phyloP scores from a whole-genome alignment of 1,140 invertebrate genomes.

The Trichonephila clavata region DNA sequence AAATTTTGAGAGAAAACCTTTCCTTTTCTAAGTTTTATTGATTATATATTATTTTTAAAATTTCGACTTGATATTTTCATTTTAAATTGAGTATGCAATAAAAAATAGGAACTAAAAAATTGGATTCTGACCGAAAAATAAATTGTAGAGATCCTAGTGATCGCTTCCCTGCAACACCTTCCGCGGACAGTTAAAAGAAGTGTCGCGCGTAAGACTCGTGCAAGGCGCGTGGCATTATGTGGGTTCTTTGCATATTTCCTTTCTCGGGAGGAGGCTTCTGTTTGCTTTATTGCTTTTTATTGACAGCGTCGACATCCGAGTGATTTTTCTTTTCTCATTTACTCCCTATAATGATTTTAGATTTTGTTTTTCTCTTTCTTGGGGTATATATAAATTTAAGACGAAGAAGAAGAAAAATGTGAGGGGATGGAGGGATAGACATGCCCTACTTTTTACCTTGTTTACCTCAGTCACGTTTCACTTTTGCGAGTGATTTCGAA shows the following conservation, averaged over 20 bases:
- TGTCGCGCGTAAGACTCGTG: slow-evolving; percentile 71
- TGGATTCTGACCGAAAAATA: slow-evolving; percentile 31
- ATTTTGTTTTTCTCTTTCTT: not conserved
- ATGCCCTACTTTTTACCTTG: not conserved
- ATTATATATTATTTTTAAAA: too few relatives aligned
- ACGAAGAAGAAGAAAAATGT: not conserved
- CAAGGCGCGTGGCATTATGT: slow-evolving; percentile 69
- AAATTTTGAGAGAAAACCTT: too few relatives aligned
- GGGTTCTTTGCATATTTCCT: slow-evolving; percentile 75
- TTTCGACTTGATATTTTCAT: too few relatives aligned
- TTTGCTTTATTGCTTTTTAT: slow-evolving; percentile 72
- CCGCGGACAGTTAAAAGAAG: not conserved
- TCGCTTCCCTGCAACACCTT: slow-evolving; percentile 56
- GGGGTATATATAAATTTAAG: slow-evolving; percentile 19
- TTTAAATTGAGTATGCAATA: too few relatives aligned
- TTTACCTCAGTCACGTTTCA: not conserved
- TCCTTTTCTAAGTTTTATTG: too few relatives aligned
- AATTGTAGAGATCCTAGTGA: not conserved
- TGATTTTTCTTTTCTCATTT: slow-evolving; percentile 45
- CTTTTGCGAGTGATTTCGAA: not conserved
- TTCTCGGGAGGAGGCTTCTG: not conserved
- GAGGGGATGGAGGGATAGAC: not conserved
- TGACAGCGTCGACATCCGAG: slow-evolving; percentile 47
- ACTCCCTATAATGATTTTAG: not conserved
- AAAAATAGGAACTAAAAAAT: not conserved